phyloP scores from a whole-genome alignment of 2,888 invertebrate genomes.

The Heteropelma amictum region DNA sequence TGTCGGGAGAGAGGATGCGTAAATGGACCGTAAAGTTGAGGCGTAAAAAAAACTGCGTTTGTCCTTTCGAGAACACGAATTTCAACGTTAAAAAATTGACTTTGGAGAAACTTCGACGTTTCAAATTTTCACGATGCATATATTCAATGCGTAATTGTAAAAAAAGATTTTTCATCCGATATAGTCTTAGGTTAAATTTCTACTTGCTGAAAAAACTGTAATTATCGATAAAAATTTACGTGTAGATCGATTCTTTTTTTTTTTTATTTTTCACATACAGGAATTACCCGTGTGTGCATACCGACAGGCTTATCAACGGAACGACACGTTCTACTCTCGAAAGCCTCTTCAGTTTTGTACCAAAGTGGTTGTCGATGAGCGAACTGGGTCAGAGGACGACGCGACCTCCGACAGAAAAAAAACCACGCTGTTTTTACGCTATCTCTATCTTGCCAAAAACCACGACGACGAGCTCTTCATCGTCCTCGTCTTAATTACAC shows the following conservation, averaged over 20 bases:
- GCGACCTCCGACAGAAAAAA: constrained; percentile 58
- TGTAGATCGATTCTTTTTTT: background rate
- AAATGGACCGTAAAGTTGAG: background rate
- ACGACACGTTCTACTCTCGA: constrained; percentile 52
- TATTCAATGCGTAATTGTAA: no score
- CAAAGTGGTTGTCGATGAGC: constrained; percentile 66
- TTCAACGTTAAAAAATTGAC: no score
- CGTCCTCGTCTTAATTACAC: constrained; percentile 44
- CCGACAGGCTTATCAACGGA: constrained; percentile 20
- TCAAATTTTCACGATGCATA: background rate
- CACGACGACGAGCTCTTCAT: constrained; percentile 18
- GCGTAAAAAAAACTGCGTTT: no score
- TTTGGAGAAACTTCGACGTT: background rate
- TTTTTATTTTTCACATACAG: background rate
- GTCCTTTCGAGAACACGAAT: no score
- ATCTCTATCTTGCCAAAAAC: constrained; percentile 3
- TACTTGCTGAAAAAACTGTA: no score
- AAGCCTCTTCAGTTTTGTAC: constrained; percentile 59
- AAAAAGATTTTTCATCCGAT: no score
- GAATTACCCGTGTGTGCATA: background rate
- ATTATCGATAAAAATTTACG: no score
- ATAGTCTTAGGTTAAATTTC: no score
- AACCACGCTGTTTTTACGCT: background rate
- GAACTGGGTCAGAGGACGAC: constrained; percentile 66
- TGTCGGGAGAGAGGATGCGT: background rate